Conservation (phyloP, 2,113 vertebrate genomes). For the Pleuronectes platessa region DNA sequence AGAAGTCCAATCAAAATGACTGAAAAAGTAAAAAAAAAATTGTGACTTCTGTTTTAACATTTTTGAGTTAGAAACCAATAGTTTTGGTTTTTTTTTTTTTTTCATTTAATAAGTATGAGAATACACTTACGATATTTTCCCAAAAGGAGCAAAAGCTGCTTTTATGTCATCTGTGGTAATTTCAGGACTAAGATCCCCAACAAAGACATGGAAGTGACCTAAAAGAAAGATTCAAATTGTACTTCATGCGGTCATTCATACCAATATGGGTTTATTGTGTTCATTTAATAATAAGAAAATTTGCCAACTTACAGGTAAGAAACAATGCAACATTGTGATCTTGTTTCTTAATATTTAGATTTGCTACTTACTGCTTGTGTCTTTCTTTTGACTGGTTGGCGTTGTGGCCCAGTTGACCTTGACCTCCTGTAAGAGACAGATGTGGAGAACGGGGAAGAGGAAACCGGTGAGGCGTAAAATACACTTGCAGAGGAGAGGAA, state of each 20-base stretch:
- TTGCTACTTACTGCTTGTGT: constrained; percentile 91
- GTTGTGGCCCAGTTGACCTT: constrained; percentile 99
- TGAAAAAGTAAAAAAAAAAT: no score
- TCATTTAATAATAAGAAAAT: background rate
- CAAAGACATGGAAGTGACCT: constrained; percentile 99
- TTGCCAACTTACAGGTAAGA: no score
- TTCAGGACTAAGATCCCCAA: constrained; percentile 98
- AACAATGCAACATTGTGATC: background rate
- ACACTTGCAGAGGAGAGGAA: constrained; percentile 25
- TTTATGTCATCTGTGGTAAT: constrained; percentile 99
- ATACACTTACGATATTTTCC: constrained; percentile 95
- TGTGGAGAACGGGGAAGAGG: constrained; percentile 50
- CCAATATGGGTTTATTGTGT: no score
- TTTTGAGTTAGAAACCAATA: no score
- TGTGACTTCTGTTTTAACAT: no score
- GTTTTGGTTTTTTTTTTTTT: no score
- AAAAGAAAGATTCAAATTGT: background rate
- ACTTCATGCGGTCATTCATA: background rate
- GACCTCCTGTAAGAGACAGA: constrained; percentile 87
- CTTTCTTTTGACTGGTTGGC: constrained; percentile 99
- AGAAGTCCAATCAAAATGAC: no score
- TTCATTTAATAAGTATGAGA: background rate
- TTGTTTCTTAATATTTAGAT: background rate
- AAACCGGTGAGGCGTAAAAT: constrained; percentile 30
- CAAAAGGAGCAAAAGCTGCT: constrained; percentile 96